Evolutionary conservation across 1,140 invertebrate species (phyloP), one percentile per base, ranked within the genome.

Genomic region (Macrobrachium nipponense): DNA sequence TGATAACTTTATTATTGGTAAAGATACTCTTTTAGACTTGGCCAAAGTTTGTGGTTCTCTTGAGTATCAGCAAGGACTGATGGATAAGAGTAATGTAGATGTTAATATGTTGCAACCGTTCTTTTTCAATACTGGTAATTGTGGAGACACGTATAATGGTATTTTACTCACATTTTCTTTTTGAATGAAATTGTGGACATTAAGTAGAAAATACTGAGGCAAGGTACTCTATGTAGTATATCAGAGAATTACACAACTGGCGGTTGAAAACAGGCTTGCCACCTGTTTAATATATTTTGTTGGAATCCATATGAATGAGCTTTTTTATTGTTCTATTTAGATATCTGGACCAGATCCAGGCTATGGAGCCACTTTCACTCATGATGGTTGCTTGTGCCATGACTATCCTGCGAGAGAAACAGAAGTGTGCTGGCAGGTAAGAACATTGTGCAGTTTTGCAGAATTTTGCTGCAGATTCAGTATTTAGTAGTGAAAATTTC

Each of bases 271-370:
- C 44, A 36, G 18, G 44, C 18, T 44, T 36, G 15, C 15, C 44
- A 44, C 11, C 43, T 44, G 12, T 20, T n/a, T 44, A 5, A 20
- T 2, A 58, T 44, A 27, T 27, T n/a, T 44, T 23, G 43, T 12
- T 27, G 59, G 20, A 80, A 14, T 43, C 36, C n/a, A 14, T 79
- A 36, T 27, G 12, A 12, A 58, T 61, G 20, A 79, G n/a, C 5
- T 2, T 20, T 20, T 20, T 80, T 11, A 58, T 18, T 60, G 59
- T 81, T 8, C 43, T 12, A 70, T 14, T 43, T 76, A 85, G 82
- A 64, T 85, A 61, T 59, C 76, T 27, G 82, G 82, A 12, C 82
- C 82, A 60, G 82, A 85, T 44, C 82, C 82, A 14, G 82, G 75
- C 5, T 85, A 85, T 72, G 82, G 44, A 18, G 82, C 82, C 36